These are phyloP conservation scores for Agonopterix arenella DNA, from an alignment of 2,888 invertebrate genomes.

Conservation along the genomic window DNA sequence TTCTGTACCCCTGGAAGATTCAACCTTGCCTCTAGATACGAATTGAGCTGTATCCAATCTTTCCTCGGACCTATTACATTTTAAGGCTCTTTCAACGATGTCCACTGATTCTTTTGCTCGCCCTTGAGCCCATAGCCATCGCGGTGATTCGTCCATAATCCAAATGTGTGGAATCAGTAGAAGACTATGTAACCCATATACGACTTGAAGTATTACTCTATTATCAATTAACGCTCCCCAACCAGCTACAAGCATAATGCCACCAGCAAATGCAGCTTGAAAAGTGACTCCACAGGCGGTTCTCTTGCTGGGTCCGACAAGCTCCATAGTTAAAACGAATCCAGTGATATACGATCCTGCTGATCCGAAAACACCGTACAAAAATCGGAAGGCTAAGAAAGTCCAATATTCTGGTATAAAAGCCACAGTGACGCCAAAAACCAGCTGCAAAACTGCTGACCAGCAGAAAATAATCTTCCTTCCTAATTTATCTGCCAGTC, in stretches of 20 bases:
- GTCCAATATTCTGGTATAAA: slow-evolving; percentile 87
- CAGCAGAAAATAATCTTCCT: slow-evolving; percentile 89
- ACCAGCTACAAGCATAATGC: slow-evolving; percentile 88
- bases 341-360: slow-evolving; percentile 85
- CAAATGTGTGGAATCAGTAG: slow-evolving; percentile 88
- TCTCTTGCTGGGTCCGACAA: slow-evolving; percentile 87
- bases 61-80: slow-evolving; percentile 80
- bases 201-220: slow-evolving; percentile 83
- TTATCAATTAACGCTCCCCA: slow-evolving; percentile 89
- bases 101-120: slow-evolving; percentile 82
- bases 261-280: slow-evolving; percentile 86
- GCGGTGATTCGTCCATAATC: slow-evolving; percentile 92
- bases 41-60: slow-evolving; percentile 80
- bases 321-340: slow-evolving; percentile 86
- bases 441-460: slow-evolving; percentile 85
- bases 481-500: slow-evolving; percentile 89
- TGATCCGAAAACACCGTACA: slow-evolving; percentile 89
- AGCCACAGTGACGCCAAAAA: slow-evolving; percentile 84
- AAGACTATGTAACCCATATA: slow-evolving; percentile 86
- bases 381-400: slow-evolving; percentile 80
- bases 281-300: slow-evolving; percentile 89
- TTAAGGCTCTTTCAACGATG: slow-evolving; percentile 86
- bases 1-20: slow-evolving; percentile 47
- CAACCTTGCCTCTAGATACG: slow-evolving; percentile 78
- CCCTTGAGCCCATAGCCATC: slow-evolving; percentile 93